A percentile compares a stretch with the other conserved stretches of the same genome.
phyloP scores from a whole-genome alignment of 2,113 vertebrate genomes.

The Mus pahari region DNA sequence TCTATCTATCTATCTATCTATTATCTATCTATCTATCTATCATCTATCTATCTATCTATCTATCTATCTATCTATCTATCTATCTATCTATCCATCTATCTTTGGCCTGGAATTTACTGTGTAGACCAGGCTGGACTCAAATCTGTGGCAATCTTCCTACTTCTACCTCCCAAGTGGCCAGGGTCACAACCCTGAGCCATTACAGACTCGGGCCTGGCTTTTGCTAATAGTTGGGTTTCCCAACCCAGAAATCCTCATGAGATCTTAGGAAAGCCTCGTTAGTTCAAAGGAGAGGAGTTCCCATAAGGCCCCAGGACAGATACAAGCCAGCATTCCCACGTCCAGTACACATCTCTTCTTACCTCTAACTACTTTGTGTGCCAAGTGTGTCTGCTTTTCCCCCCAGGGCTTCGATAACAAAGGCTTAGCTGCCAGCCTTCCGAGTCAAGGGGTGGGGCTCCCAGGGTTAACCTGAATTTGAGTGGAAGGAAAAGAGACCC shows the following conservation, averaged over 20 bases:
- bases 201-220: not conserved
- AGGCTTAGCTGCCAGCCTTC: conserved; percentile 43
- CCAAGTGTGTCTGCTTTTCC: conserved; percentile 35
- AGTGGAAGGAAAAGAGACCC: not conserved
- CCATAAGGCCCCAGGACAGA: not conserved
- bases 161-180: not conserved
- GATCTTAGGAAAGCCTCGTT: not conserved
- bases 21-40: no score
- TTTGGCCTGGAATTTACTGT: not conserved
- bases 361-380: conserved; percentile 23
- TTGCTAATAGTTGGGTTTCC: not conserved
- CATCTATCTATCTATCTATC: not conserved
- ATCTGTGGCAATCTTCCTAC: not conserved
- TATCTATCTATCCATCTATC: no score
- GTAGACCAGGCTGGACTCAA: not conserved
- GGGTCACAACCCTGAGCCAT: not conserved
- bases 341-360: conserved; percentile 3
- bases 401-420: conserved; percentile 45
- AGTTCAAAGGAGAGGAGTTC: not conserved
- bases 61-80: no score
- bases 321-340: not conserved
- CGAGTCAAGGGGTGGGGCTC: not conserved
- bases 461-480: not conserved
- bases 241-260: not conserved
- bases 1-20: no score